These are phyloP conservation scores for Otus sunia DNA, from an alignment of 2,113 vertebrate genomes.

Conservation along the genomic window DNA sequence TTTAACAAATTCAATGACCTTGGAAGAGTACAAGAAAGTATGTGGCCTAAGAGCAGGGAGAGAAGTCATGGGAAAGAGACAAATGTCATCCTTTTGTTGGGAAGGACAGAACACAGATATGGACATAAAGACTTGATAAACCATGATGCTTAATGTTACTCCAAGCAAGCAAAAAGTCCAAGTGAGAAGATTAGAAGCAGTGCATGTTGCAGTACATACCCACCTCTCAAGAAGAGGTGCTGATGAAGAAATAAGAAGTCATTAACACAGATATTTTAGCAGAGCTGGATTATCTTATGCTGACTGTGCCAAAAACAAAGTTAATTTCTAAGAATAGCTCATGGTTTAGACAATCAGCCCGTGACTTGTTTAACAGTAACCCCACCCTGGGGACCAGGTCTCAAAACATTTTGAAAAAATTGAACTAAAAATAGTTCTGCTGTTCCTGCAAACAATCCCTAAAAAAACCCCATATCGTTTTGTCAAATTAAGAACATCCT, in stretches of 20 bases:
- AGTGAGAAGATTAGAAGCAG: not conserved
- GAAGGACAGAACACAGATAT: not conserved
- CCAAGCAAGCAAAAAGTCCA: not conserved
- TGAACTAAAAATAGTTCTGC: not conserved
- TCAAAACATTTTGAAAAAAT: not conserved
- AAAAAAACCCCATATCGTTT: not conserved
- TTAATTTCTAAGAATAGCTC: not conserved
- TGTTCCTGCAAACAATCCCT: not conserved
- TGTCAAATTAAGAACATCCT: not conserved
- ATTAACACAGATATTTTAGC: not conserved
- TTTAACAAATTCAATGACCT: not conserved
- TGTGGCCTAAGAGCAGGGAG: not conserved
- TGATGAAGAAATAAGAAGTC: not conserved
- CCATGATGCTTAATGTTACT: not conserved
- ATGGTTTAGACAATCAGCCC: not conserved
- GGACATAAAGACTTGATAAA: not conserved
- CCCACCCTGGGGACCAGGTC: not conserved
- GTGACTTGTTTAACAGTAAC: not conserved
- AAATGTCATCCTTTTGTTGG: not conserved
- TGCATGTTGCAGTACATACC: not conserved
- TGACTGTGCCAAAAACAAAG: not conserved
- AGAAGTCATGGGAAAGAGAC: not conserved
- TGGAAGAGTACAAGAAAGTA: not conserved
- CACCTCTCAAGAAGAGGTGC: not conserved
- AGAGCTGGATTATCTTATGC: not conserved